A percentile compares a stretch with the other conserved stretches of the same genome.
phyloP scores from a whole-genome alignment of 2,888 invertebrate species.

The Teinopalpus imperialis region DNA sequence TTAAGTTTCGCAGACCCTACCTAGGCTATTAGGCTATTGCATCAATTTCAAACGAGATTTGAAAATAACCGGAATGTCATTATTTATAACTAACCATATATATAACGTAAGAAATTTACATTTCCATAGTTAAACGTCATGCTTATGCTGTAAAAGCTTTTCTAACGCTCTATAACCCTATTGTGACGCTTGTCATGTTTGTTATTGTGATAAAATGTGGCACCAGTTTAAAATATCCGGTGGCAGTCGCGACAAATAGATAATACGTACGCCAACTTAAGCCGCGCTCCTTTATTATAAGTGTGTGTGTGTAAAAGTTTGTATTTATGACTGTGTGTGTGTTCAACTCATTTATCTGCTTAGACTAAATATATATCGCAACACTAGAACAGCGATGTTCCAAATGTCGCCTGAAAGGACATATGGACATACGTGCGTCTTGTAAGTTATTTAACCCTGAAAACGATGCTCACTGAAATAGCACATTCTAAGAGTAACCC shows the following conservation, averaged over 20 bases:
- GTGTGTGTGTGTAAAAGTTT: neutral
- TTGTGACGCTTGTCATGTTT: constrained; percentile 15
- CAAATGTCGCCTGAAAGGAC: constrained; percentile 59
- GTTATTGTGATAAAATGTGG: constrained; percentile 29
- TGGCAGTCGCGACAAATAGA: constrained; percentile 24
- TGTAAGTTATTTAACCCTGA: constrained; percentile 77
- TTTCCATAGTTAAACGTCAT: no score
- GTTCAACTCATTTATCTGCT: constrained; percentile 46
- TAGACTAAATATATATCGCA: constrained; percentile 52
- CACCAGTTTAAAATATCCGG: constrained; percentile 31
- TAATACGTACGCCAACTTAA: constrained; percentile 20
- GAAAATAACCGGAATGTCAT: no score
- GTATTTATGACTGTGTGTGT: constrained; percentile 26
- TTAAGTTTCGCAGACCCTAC: no score
- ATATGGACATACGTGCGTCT: constrained; percentile 53
- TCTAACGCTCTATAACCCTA: no score
- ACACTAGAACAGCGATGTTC: constrained; percentile 43
- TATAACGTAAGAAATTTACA: no score
- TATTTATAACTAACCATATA: no score
- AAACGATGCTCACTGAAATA: constrained; percentile 65
- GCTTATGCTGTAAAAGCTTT: no score
- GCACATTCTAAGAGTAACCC: constrained; percentile 51
- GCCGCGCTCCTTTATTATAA: neutral
- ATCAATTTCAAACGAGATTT: no score
- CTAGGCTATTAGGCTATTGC: no score